Base-by-base conservation (phyloP, 2,797 vertebrate genomes). In the Paguma larvata region DNA sequence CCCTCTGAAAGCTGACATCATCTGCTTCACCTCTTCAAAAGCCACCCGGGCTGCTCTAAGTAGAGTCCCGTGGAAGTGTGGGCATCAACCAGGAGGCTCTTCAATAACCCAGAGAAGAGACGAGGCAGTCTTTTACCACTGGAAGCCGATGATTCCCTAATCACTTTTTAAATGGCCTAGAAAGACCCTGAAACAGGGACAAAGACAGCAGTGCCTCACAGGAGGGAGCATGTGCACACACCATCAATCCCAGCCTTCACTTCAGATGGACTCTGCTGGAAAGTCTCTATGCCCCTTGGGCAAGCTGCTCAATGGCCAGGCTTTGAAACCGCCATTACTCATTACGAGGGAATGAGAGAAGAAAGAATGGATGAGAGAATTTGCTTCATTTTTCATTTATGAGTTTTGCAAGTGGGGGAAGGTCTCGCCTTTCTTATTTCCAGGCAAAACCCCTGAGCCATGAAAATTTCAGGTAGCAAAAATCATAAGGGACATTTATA, bases 301-400 rank as follows among this genome's bases (percentile, higher is more conserved):
- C 46, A 56, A 38, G 38, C 19, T 51, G 27, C 67, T 38, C 70
- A 88, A 87, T 25, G 92, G 34, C 51, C 53, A 34, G 32, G 65
- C 14, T 86, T 87, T 65, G 48, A 68, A 86, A 91, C 89, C 65
- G 70, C 46, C 53, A 59, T 53, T 34, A 34, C 12, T 94, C 79
- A 90, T 51, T 86, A 79, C 30, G 56, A 38, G 78, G 30, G 14
- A 91, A n/a, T 16, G 27, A 44, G 16, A 51, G 90, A n/a, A 84
- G 10, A 78, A 96, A 97, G 44, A 73, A 87, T 8, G 48, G 34
- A 32, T 59, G 19, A 44, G 9, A 15, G 15, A 95, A 44, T 63
- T 27, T 32, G 72, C 63, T 96, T 93, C 32, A 92, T 84, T 82
- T 80, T 90, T 86, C 79, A 97, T 32, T 89, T 89, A 91, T 72